These are phyloP conservation scores for Oopsacas minuta DNA, from an alignment of 37 sponge, comb jelly and placozoan genomes.

Conservation along the genomic window DNA sequence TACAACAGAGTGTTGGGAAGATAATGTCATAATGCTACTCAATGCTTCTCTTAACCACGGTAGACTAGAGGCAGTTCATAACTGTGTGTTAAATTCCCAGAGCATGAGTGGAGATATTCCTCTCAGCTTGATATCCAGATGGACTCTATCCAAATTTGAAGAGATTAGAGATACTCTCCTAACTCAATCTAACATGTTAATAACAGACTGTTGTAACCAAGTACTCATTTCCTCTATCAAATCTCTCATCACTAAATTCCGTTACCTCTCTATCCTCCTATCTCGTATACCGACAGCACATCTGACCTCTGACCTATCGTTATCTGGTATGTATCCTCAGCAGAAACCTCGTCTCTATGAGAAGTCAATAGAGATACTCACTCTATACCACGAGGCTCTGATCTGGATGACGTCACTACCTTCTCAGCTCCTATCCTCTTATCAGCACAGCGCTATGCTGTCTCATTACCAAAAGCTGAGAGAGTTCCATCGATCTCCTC, in stretches of 20 bases:
- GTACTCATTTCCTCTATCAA: background rate
- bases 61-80: background rate
- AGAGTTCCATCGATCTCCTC: background rate
- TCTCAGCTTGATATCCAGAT: background rate
- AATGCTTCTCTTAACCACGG: background rate
- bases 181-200: background rate
- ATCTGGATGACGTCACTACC: background rate
- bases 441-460: background rate
- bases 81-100: background rate
- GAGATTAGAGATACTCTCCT: background rate
- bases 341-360: background rate
- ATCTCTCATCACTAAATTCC: background rate
- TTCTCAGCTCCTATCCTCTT: background rate
- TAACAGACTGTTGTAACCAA: background rate
- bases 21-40: background rate
- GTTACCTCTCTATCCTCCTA: background rate
- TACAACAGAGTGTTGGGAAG: background rate
- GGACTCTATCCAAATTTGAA: background rate
- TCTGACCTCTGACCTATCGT: background rate
- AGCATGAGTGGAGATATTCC: background rate
- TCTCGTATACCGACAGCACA: background rate
- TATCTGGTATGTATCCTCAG: no score
- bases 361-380: background rate
- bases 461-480: background rate
- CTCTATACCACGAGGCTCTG: background rate